These are phyloP conservation scores for Drosophila koepferae DNA, from an alignment of 2,888 invertebrate species.

Conservation along the genomic window DNA sequence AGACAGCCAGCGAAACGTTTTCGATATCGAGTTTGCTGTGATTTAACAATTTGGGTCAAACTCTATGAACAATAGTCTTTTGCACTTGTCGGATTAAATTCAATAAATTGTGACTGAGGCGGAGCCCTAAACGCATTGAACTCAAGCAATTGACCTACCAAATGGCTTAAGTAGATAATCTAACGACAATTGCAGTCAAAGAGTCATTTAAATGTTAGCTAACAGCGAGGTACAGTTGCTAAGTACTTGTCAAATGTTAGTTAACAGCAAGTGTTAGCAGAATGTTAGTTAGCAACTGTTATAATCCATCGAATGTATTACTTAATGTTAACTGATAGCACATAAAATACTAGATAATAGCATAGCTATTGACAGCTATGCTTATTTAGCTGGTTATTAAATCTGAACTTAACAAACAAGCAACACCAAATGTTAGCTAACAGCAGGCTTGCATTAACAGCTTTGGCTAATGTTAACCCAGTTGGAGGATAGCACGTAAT, in stretches of 20 bases:
- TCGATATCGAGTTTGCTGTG: slow-evolving; percentile 39
- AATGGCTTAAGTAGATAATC: slow-evolving; percentile 39
- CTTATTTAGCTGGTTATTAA: neutral
- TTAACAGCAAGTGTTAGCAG: slow-evolving; percentile 10
- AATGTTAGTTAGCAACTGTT: neutral
- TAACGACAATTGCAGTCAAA: slow-evolving; percentile 31
- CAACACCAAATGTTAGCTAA: slow-evolving; percentile 14
- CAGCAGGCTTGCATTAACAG: slow-evolving; percentile 16
- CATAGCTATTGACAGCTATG: neutral
- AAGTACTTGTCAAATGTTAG: slow-evolving; percentile 7
- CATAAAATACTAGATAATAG: neutral
- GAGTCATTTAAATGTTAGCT: slow-evolving; percentile 18
- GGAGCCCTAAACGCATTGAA: slow-evolving; percentile 56
- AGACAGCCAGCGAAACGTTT: slow-evolving; percentile 38
- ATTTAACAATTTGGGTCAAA: slow-evolving; percentile 72
- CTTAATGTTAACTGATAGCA: neutral
- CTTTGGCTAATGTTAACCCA: slow-evolving; percentile 1
- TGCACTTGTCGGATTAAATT: slow-evolving; percentile 62
- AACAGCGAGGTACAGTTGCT: slow-evolving; percentile 18
- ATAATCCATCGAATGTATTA: no score
- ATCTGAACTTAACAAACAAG: slow-evolving; percentile 2
- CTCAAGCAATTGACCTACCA: slow-evolving; percentile 42
- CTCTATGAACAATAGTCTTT: slow-evolving; percentile 56
- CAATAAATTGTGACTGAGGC: slow-evolving; percentile 49
- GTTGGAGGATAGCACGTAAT: slow-evolving; percentile 24